phyloP scores from a whole-genome alignment of 2,888 invertebrate genomes.

The Cryptops parisi region DNA sequence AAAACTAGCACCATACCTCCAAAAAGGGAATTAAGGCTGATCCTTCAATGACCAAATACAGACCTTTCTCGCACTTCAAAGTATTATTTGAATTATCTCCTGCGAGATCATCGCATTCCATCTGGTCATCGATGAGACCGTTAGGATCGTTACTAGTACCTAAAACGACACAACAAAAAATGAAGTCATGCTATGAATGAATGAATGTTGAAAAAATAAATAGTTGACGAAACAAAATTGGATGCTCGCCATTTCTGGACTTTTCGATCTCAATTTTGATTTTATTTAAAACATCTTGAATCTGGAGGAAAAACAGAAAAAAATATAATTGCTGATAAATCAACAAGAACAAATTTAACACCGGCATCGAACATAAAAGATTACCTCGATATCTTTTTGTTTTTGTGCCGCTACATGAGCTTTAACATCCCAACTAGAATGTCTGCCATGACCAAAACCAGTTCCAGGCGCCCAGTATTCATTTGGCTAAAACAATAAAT shows the following conservation, averaged over 20 bases:
- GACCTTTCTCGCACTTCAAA: constrained; percentile 25
- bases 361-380: too few species aligned
- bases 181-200: too few species aligned
- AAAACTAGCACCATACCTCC: constrained; percentile 13
- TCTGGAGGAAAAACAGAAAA: too few species aligned
- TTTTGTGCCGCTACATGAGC: constrained; percentile 29
- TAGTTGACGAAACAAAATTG: too few species aligned
- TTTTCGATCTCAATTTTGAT: too few species aligned
- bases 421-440: constrained; percentile 28
- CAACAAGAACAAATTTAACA: too few species aligned
- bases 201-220: too few species aligned
- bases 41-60: constrained; percentile 27
- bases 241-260: too few species aligned
- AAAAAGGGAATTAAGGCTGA: constrained; percentile 28
- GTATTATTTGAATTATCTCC: constrained; percentile 18
- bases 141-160: constrained; percentile 7
- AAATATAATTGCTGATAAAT: too few species aligned
- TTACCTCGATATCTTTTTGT: constrained; percentile 32
- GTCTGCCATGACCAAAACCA: constrained; percentile 1
- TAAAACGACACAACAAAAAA: constrained; percentile 13
- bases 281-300: too few species aligned
- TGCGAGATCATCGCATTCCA: background rate
- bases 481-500: background rate
- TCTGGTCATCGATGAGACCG: constrained; percentile 2
- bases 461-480: constrained; percentile 12